phyloP scores from a whole-genome alignment of 2,113 vertebrate genomes.

The Pluvianellus socialis region DNA sequence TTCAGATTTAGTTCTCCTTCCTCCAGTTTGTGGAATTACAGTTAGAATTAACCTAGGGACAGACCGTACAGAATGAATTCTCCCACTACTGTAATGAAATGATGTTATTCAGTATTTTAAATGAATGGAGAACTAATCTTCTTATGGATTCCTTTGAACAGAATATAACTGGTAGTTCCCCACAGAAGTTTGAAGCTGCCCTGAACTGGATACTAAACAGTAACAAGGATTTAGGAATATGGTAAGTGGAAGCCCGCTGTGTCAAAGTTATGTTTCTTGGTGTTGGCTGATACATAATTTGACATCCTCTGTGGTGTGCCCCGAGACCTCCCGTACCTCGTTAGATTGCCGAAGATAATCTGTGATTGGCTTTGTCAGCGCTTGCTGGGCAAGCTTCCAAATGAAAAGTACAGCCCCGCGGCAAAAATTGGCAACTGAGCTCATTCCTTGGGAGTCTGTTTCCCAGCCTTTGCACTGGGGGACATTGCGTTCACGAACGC shows the following conservation, averaged over 20 bases:
- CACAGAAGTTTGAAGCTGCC: slow-evolving; percentile 72
- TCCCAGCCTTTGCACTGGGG: neutral
- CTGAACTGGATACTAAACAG: slow-evolving; percentile 79
- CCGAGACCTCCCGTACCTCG: neutral
- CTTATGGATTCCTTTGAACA: slow-evolving; percentile 24
- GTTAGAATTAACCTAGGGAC: neutral
- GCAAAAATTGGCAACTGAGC: neutral
- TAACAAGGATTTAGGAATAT: slow-evolving; percentile 77
- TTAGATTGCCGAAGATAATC: neutral
- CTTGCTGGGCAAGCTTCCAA: neutral
- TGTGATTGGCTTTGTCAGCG: neutral
- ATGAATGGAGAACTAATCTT: slow-evolving; percentile 32
- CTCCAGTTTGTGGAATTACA: neutral
- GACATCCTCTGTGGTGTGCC: neutral
- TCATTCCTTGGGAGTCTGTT: neutral
- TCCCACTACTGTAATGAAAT: neutral
- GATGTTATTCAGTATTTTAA: neutral
- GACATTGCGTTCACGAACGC: neutral
- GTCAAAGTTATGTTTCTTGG: neutral
- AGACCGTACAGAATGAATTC: neutral
- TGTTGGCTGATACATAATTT: neutral
- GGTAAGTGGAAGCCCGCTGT: slow-evolving; percentile 49
- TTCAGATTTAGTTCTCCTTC: neutral
- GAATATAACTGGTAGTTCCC: slow-evolving; percentile 71
- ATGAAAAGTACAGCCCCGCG: neutral